A percentile compares a stretch with the other conserved stretches of the same genome.
These are phyloP conservation scores for Pygmarrhopalites habei DNA, from an alignment of 1,140 invertebrate genomes.

Conservation along the genomic window DNA sequence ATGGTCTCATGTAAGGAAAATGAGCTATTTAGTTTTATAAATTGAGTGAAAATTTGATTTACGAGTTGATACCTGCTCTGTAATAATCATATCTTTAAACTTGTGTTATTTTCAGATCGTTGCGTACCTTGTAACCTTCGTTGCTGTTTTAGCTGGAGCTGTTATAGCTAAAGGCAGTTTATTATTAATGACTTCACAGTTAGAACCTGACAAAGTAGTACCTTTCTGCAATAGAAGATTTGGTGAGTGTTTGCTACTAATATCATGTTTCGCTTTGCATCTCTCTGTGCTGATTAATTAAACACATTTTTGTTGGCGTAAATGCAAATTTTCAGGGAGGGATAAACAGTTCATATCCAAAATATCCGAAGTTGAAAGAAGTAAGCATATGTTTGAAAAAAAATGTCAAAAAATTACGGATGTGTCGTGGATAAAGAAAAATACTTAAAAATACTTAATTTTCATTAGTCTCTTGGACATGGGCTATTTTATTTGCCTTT, in stretches of 20 bases:
- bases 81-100: no score
- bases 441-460: no score
- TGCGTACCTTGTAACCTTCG: slow-evolving; percentile 74
- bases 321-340: slow-evolving; percentile 52
- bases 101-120: slow-evolving; percentile 44
- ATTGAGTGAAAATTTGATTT: no score
- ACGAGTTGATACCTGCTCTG: no score
- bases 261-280: no score
- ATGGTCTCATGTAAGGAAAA: no score
- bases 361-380: slow-evolving; percentile 70
- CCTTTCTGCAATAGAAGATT: slow-evolving; percentile 74
- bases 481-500: slow-evolving; percentile 81
- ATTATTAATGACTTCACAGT: slow-evolving; percentile 84
- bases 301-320: no score
- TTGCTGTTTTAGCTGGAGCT: slow-evolving; percentile 70
- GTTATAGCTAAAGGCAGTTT: slow-evolving; percentile 78
- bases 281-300: not conserved
- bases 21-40: no score
- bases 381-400: no score
- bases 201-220: slow-evolving; percentile 63
- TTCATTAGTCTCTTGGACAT: slow-evolving; percentile 90
- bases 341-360: slow-evolving; percentile 71
- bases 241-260: slow-evolving; percentile 50
- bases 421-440: no score
- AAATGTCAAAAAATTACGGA: no score